These are phyloP conservation scores for Falco naumanni DNA, from an alignment of 2,797 vertebrate genomes.

Conservation along the genomic window DNA sequence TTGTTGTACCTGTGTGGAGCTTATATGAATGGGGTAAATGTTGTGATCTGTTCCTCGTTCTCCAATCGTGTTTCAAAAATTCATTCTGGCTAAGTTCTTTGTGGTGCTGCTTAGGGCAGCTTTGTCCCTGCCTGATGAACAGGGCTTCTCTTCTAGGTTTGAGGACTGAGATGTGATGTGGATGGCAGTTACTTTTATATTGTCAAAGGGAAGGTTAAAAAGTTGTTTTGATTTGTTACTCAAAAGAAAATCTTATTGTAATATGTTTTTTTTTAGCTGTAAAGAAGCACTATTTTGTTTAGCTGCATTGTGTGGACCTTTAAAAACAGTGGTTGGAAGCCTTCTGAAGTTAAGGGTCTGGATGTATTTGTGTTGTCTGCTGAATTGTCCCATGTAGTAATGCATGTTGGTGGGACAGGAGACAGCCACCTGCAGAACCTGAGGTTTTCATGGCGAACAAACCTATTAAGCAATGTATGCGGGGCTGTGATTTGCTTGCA, in stretches of 20 bases:
- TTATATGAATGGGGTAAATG: not conserved
- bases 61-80: not conserved
- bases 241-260: not conserved
- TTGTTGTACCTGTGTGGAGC: not conserved
- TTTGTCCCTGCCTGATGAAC: not conserved
- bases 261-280: not conserved
- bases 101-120: not conserved
- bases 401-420: not conserved
- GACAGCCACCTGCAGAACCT: not conserved
- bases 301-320: not conserved
- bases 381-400: not conserved
- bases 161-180: not conserved
- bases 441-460: not conserved
- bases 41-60: not conserved
- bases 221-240: not conserved
- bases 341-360: not conserved
- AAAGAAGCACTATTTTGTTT: not conserved
- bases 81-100: not conserved
- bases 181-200: not conserved
- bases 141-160: not conserved
- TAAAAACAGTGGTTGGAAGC: not conserved
- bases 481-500: not conserved
- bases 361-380: not conserved
- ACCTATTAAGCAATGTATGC: accelerated
- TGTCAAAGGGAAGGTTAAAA: not conserved